Base-by-base conservation (phyloP, 2,888 invertebrate genomes). In the Eristalis pertinax region DNA sequence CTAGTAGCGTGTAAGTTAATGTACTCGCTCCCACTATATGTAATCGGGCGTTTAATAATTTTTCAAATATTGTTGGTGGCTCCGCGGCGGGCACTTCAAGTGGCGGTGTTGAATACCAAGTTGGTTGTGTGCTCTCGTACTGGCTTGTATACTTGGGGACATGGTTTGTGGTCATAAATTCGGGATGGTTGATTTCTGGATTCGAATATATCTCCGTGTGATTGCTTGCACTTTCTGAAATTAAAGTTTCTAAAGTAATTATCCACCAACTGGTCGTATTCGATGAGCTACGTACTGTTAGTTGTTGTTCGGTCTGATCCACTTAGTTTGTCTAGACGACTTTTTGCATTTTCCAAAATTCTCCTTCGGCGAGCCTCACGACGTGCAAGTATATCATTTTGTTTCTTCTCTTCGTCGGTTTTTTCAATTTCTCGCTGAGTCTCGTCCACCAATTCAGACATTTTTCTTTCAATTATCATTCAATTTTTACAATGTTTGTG, bases 171-270 rank as follows among this genome's bases (percentile, higher is more conserved):
- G 32, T 72, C 13, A 82, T 26, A 35, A 67, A 69, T 73, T 87
- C 87, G 1, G 83, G 83, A 76, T 73, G 62, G 11, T 83, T 79
- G n/a, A 83, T 73, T 29, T 87, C 87, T 11, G 87, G 87, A 77
- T 87, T 83, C 1, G 87, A 76, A 38, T 76, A 87, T 3, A 43
- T 76, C 62, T 87, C 83, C 7, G 74, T 56, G 0, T 79, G 68
- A 13, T 80, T 58, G 35, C 56, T 74, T 32, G 50, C 74, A 64
- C 70, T 63, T 76, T 43, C 87, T 83, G 15, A 24, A 73, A 65
- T 38, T 75, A 65, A 62, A 64, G 13, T 4, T 29, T 7, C 13
- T 11, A 60, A 26, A 26, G 4, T 7, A 11, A 60, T 60, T 24
- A 60, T n/a, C 26, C 7, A 60, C 10, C 4, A 26, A 60, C 11